Conservation (phyloP, 2,113 vertebrate species). For the Gavia stellata region DNA sequence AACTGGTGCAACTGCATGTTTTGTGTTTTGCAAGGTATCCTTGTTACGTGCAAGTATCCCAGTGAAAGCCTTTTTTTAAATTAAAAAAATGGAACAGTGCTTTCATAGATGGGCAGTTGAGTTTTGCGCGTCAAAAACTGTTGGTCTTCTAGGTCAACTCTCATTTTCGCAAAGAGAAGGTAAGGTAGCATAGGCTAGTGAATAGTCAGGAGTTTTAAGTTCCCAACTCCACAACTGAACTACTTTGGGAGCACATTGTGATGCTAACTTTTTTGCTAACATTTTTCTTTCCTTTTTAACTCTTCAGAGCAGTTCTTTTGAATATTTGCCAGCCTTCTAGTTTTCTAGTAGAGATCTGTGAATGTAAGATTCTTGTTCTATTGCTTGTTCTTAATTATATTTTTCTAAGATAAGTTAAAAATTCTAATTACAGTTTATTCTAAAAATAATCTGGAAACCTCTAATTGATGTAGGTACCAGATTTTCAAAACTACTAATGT, state of each 20-base stretch:
- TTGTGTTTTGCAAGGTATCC: neutral
- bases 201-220: neutral
- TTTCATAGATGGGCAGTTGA: neutral
- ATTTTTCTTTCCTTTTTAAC: neutral
- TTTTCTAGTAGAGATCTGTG: neutral
- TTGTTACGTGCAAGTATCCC: neutral
- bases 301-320: neutral
- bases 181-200: neutral
- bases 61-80: neutral
- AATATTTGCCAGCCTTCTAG: neutral
- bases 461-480: neutral
- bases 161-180: neutral
- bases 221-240: neutral
- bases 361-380: neutral
- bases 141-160: neutral
- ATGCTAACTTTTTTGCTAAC: neutral
- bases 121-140: neutral
- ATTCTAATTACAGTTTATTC: neutral
- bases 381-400: neutral
- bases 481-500: neutral
- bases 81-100: neutral
- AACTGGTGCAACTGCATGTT: neutral
- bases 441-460: neutral
- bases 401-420: neutral
- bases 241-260: neutral